Base-by-base conservation (phyloP, 2,888 invertebrate species). In the Pristionchus exspectatus region DNA sequence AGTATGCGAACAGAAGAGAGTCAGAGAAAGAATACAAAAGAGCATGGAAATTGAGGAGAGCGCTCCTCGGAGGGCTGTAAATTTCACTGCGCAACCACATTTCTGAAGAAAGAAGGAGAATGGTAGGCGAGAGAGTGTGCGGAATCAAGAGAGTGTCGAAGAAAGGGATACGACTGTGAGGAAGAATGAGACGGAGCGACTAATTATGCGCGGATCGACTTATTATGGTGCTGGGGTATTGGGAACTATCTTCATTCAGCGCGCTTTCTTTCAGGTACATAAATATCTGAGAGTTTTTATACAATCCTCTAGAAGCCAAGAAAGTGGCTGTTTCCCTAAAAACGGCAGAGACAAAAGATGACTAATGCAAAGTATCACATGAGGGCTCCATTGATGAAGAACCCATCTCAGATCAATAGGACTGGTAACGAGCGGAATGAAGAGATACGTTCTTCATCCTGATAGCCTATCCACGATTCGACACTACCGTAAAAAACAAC, bases 11-110 rank as follows among this genome's bases (percentile, higher is more conserved):
- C 3, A 21, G 38, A 38, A n/a, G 56, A 56, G 33, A 63, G 63
- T 18, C 3, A 56, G 21, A 63, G 30, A 44, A 12, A 33, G 59
- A 9, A 27, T 3, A 38, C 18, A 59, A 84, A 59, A 59, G 59
- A 84, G 59, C 16, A 27, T 24, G 84, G 12, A 27, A 84, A 59
- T 30, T 0, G 16, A 16, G 21, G 84, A 59, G 84, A 33, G 3
- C 38, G 14, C 30, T 27, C 81, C n/a, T 21, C n/a, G 27, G 50
- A 54, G 81, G 50, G 81, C 81, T 81, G 81, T 81, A 81, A 81
- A 81, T 50, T 81, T 50, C 50, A n/a, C 81, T 50, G 38, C 30
- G 84, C n/a, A 81, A 50, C 74, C 24, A 50, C 81, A 27, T n/a
- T 81, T 54, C 27, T 21, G n/a, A 54, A n/a, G 83, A 83, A 30